Conservation (phyloP, 2,113 vertebrate genomes). For the Todiramphus saurophagus region DNA sequence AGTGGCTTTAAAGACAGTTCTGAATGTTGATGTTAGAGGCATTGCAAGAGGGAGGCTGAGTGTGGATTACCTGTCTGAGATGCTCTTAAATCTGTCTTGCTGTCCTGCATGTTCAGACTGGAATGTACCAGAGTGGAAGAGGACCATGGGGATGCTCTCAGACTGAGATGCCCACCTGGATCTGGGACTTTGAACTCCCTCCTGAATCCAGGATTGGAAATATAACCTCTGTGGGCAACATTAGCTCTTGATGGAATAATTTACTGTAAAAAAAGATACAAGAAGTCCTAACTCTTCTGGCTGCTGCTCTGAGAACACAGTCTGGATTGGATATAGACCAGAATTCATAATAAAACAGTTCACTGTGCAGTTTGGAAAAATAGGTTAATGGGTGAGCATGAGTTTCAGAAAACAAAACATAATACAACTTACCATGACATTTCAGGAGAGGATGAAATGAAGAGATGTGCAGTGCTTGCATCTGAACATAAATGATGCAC, state of each 20-base stretch:
- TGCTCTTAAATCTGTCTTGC: neutral
- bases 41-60: neutral
- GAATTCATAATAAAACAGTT: neutral
- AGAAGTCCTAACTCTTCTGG: neutral
- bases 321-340: neutral
- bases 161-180: neutral
- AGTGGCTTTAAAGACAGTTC: neutral
- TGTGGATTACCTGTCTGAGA: neutral
- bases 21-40: neutral
- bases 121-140: neutral
- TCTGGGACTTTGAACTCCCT: neutral
- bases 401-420: neutral
- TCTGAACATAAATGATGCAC: neutral
- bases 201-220: neutral
- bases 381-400: neutral
- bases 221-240: rapidly evolving
- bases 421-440: neutral
- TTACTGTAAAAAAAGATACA: neutral
- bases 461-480: neutral
- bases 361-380: neutral
- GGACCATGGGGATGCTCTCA: neutral
- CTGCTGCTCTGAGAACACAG: neutral
- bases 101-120: neutral
- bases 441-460: neutral
- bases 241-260: neutral